These are phyloP conservation scores for Anoplopoma fimbria DNA, from an alignment of 2,113 vertebrate genomes.

Conservation along the genomic window DNA sequence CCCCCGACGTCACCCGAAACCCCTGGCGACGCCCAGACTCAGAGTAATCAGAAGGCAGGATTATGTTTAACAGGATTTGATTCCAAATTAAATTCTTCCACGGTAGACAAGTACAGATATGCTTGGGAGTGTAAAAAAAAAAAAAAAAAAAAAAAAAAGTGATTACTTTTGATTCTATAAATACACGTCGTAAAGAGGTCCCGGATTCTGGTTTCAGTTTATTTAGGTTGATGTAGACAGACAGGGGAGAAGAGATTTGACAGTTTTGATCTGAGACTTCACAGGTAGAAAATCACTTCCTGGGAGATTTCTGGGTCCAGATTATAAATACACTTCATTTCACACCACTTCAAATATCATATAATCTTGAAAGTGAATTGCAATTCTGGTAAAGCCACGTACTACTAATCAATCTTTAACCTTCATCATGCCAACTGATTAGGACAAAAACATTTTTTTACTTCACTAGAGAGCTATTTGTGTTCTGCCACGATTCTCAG, in stretches of 20 bases:
- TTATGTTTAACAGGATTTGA: conserved; percentile 36
- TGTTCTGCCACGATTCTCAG: background rate
- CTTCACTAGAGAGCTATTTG: conserved; percentile 5
- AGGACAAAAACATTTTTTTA: background rate
- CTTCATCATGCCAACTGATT: conserved; percentile 8
- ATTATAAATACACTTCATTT: conserved; percentile 4
- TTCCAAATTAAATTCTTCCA: conserved; percentile 34
- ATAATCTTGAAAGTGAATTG: background rate
- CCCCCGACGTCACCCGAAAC: conserved; percentile 29
- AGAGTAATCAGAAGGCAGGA: conserved; percentile 5
- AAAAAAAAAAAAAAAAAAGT: conserved; percentile 13
- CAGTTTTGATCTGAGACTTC: background rate
- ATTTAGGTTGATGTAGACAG: conserved; percentile 7
- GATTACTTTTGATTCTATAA: conserved; percentile 37
- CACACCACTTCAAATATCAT: background rate
- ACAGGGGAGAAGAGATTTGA: background rate
- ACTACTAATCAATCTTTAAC: background rate
- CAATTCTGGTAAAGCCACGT: background rate
- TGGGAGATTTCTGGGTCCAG: background rate
- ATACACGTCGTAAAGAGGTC: conserved; percentile 29
- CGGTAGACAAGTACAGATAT: conserved; percentile 18
- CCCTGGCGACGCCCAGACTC: background rate
- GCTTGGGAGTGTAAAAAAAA: background rate
- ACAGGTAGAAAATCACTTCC: background rate
- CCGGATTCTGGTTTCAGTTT: background rate